Conservation (phyloP, 2,113 vertebrate genomes). For the Bubo scandiacus region DNA sequence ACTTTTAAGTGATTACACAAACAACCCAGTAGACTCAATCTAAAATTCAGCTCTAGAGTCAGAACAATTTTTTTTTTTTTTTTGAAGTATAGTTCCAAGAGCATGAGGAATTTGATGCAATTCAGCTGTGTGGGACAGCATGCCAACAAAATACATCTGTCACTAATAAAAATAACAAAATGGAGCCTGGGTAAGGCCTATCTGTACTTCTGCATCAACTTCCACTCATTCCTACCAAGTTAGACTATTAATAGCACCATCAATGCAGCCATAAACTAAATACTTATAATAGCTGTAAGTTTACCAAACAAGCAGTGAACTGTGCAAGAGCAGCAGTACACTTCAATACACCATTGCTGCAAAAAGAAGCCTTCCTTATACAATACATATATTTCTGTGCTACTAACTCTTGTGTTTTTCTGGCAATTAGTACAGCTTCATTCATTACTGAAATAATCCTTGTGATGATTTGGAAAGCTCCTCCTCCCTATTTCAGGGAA, state of each 20-base stretch:
- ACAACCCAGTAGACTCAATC: background rate
- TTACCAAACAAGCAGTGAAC: background rate
- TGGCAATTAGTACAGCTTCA: background rate
- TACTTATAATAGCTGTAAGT: constrained; percentile 8
- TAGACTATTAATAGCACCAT: constrained; percentile 11
- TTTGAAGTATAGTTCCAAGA: background rate
- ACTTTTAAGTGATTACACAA: background rate
- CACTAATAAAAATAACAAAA: constrained; percentile 56
- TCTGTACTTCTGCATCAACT: constrained; percentile 22
- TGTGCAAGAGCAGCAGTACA: background rate
- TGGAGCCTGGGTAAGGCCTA: constrained; percentile 23
- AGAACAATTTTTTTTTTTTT: background rate
- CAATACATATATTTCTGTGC: background rate
- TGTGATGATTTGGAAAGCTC: background rate
- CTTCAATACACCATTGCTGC: background rate
- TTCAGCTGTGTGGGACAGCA: constrained; percentile 2
- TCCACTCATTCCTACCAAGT: constrained; percentile 19
- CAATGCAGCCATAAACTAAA: background rate
- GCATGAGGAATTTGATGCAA: constrained; percentile 1
- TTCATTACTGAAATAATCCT: background rate
- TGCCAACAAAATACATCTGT: constrained; percentile 48
- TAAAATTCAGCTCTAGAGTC: background rate
- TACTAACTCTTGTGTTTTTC: background rate
- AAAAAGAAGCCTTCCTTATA: background rate
- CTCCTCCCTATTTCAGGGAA: background rate